Evolutionary conservation across 2,113 vertebrate genomes (phyloP).

Genomic region (Gobio gobio): DNA sequence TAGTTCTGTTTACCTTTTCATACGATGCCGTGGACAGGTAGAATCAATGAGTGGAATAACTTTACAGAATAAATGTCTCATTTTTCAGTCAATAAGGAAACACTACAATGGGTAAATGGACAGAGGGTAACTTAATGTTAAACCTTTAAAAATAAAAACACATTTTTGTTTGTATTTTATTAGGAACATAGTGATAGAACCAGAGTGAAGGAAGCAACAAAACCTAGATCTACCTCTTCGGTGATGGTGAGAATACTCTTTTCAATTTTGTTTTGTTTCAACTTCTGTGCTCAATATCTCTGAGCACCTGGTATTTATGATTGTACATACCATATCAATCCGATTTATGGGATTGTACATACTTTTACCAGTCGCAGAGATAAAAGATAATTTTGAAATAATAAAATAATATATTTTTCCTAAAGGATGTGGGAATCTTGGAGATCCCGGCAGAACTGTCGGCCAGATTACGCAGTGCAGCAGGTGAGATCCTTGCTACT

Average conservation of each 20-base stretch:
- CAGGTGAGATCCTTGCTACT: slow-evolving; percentile 73
- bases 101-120: not conserved
- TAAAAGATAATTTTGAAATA: not conserved
- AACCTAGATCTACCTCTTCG: slow-evolving; percentile 51
- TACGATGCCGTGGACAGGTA: slow-evolving; percentile 37
- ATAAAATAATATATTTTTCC: slow-evolving; percentile 32
- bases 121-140: not conserved
- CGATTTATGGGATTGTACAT: not conserved
- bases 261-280: not conserved
- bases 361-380: not conserved
- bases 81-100: not conserved
- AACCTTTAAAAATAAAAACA: not conserved
- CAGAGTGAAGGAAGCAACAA: slow-evolving; percentile 56
- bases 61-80: not conserved
- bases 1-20: slow-evolving; percentile 61
- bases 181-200: slow-evolving; percentile 67
- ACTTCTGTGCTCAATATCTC: not conserved
- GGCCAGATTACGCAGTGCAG: slow-evolving; percentile 75
- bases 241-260: slow-evolving; percentile 71
- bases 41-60: slow-evolving; percentile 10
- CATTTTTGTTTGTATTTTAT: slow-evolving; percentile 46
- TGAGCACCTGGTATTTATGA: not conserved
- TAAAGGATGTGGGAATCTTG: slow-evolving; percentile 85
- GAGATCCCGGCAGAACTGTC: slow-evolving; percentile 93
- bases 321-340: too few relatives aligned